phyloP scores from a whole-genome alignment of 1,140 invertebrate genomes.

The Hylaeus volcanicus region DNA sequence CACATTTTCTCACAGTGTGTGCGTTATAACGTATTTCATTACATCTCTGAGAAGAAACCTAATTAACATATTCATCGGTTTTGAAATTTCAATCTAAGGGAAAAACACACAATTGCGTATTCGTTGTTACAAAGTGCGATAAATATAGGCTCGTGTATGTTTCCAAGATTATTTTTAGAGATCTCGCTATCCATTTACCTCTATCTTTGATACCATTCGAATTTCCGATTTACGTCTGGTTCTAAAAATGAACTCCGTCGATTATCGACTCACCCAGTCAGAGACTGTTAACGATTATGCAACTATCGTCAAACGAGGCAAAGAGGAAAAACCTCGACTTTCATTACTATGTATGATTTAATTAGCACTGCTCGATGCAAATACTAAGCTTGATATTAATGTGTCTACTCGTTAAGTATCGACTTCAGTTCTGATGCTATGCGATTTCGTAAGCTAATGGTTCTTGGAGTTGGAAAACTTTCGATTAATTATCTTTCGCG shows the following conservation, averaged over 20 bases:
- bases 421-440: neutral
- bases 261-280: neutral
- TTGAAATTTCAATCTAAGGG: neutral
- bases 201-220: neutral
- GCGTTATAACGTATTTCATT: neutral
- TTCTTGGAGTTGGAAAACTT: neutral
- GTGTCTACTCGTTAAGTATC: neutral
- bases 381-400: neutral
- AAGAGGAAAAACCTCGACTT: neutral
- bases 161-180: constrained; percentile 1
- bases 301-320: neutral
- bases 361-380: neutral
- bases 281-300: neutral
- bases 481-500: too few relatives aligned
- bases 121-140: neutral
- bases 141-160: constrained; percentile 21
- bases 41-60: neutral
- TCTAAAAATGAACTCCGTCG: too few relatives aligned
- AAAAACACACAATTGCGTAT: neutral
- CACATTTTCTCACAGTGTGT: too few relatives aligned
- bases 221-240: neutral
- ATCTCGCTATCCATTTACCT: neutral
- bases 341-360: neutral
- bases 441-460: neutral
- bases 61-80: neutral